phyloP scores from a whole-genome alignment of 2,888 invertebrate species.

The Ormyrus labotus region DNA sequence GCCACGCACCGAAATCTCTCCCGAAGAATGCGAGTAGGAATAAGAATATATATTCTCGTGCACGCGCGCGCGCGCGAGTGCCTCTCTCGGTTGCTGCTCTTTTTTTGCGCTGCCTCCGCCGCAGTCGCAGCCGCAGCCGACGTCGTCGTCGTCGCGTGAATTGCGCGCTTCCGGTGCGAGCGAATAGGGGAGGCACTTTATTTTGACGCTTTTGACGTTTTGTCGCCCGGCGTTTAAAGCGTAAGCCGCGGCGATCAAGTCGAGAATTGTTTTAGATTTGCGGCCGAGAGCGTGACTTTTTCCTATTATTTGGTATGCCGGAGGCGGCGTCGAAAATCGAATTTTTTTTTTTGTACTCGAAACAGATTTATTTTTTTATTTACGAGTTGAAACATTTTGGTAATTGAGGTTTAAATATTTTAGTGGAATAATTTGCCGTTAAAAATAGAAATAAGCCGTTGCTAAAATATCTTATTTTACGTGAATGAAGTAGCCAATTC shows the following conservation, averaged over 20 bases:
- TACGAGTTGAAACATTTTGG: too few species aligned
- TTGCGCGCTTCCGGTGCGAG: slow-evolving; percentile 52
- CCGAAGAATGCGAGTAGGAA: slow-evolving; percentile 34
- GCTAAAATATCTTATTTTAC: slow-evolving; percentile 37
- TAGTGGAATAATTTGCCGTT: neutral
- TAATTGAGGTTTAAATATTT: too few species aligned
- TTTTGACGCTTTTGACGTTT: slow-evolving; percentile 46
- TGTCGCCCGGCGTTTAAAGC: slow-evolving; percentile 8
- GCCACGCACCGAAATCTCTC: slow-evolving; percentile 33
- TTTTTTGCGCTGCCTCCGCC: neutral
- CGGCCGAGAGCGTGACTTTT: too few species aligned
- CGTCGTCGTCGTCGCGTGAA: slow-evolving; percentile 34
- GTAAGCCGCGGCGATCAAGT: neutral
- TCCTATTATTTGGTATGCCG: too few species aligned
- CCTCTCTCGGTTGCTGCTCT: neutral
- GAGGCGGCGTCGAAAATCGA: too few species aligned
- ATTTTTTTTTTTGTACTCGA: too few species aligned
- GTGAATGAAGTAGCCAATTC: slow-evolving; percentile 52
- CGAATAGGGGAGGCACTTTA: slow-evolving; percentile 20
- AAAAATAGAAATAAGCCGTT: slow-evolving; percentile 12
- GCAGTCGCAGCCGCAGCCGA: neutral
- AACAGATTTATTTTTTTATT: too few species aligned
- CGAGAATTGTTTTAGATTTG: too few species aligned
- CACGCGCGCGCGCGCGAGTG: slow-evolving; percentile 27
- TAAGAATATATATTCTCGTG: slow-evolving; percentile 42